Evolutionary conservation across 2,888 invertebrate genomes (phyloP), one percentile per base, ranked within the genome.

Genomic region (Idaea dimidiata): DNA sequence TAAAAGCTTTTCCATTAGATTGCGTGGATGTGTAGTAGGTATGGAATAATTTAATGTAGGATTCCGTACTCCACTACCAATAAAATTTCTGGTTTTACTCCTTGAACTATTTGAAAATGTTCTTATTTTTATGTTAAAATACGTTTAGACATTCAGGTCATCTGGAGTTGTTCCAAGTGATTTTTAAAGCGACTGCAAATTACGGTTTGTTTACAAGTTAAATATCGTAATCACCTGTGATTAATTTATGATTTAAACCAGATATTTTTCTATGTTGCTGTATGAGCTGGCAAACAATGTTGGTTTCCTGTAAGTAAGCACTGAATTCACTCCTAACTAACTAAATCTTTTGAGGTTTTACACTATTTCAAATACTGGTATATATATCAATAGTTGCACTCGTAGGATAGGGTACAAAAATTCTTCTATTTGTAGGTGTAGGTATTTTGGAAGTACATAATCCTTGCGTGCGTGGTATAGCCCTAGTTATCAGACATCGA

Each of bases 91-190:
- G 63, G 70, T 61, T 69, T 24, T 70, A 73, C 69, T 75, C 75
- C 70, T 72, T 66, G 64, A 70, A 68, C 68, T 71, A 73, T 81
- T 82, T 70, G 83, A 82, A 74, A 83, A 83, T 81, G 78, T 79
- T 76, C 79, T 71, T 66, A 69, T 71, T 76, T 79, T 78, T 77
- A 80, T 79, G n/a, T 82, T 78, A 71, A 67, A 71, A 74, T 70
- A 79, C 76, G 77, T 79, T 74, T 73, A 72, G 77, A 81, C 79
- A 91, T 89, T 82, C 83, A 76, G 91, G 91, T 88, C 91, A 84
- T 77, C 87, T 91, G 91, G 91, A 91, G 73, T 74, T 71, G 70
- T 67, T 91, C 91, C 91, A 91, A 89, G 83, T 83, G 72, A 77
- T 79, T 80, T 77, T 83, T 78, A n/a, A 84, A 82, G 71, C 71